Percentiles rank a stretch among this genome's conserved stretches.
Conservation (phyloP, 92 coral and sea anemone species). For the Phenganax stokvisi region DNA sequence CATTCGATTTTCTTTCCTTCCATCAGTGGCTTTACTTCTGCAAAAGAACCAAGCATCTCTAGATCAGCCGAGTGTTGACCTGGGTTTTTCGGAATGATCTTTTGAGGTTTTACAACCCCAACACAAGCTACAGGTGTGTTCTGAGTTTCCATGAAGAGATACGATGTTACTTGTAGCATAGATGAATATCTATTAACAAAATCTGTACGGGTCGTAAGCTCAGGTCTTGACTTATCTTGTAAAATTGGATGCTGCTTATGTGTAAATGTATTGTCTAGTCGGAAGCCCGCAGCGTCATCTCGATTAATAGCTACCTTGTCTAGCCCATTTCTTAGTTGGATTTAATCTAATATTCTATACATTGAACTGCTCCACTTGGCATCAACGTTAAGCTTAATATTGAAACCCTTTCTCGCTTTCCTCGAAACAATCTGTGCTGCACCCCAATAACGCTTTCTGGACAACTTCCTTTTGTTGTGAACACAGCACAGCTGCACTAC, state of each 20-base stretch:
- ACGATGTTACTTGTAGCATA: conserved; percentile 53
- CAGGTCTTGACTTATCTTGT: conserved; percentile 27
- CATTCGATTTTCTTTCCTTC: conserved; percentile 44
- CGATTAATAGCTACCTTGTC: conserved; percentile 46
- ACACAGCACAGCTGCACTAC: conserved; percentile 51
- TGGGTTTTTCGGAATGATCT: conserved; percentile 43
- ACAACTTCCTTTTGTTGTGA: conserved; percentile 41
- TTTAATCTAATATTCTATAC: conserved; percentile 42
- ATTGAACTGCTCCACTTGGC: conserved; percentile 55
- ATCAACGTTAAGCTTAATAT: conserved; percentile 43
- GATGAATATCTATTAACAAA: conserved; percentile 44
- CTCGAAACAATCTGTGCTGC: conserved; percentile 41
- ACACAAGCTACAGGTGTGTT: conserved; percentile 43
- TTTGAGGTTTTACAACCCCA: conserved; percentile 55
- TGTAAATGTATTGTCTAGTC: conserved; percentile 45
- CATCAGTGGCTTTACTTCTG: conserved; percentile 13
- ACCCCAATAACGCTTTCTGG: conserved; percentile 51
- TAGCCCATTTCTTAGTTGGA: conserved; percentile 45
- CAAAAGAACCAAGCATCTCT: conserved; percentile 21
- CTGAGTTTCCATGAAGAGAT: conserved; percentile 50
- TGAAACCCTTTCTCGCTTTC: conserved; percentile 51
- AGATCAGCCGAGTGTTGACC: conserved; percentile 50
- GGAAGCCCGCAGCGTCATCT: conserved; percentile 52
- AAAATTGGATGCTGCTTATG: conserved; percentile 47
- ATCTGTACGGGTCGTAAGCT: conserved; percentile 50